phyloP scores from a whole-genome alignment of 2,888 invertebrate species.

The Hesperia comma region DNA sequence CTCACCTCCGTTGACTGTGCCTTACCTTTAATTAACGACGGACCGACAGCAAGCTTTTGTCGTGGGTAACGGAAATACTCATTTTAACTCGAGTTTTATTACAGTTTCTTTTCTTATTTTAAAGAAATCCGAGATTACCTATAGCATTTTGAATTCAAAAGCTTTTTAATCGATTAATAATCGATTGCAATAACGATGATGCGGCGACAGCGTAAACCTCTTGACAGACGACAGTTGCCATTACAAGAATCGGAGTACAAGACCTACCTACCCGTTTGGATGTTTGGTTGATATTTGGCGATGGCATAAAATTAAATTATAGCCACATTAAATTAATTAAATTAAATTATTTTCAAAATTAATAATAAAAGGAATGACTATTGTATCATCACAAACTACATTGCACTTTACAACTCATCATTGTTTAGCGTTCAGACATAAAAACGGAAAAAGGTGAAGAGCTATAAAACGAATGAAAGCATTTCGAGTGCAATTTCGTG shows the following conservation, averaged over 20 bases:
- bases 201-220: no score
- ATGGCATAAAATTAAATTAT: no score
- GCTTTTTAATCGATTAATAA: no score
- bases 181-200: no score
- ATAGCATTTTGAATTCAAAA: background rate
- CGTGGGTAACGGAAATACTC: slow-evolving; percentile 9
- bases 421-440: slow-evolving; percentile 23
- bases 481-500: slow-evolving; percentile 47
- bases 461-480: slow-evolving; percentile 44
- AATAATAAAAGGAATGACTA: slow-evolving; percentile 4
- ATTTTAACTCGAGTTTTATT: slow-evolving; percentile 44
- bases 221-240: no score
- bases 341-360: background rate
- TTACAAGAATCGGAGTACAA: no score
- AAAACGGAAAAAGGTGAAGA: slow-evolving; percentile 38
- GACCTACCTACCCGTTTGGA: no score
- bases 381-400: background rate
- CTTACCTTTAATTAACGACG: slow-evolving; percentile 50
- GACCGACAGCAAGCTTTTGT: slow-evolving; percentile 25
- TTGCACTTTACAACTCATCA: background rate
- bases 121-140: background rate
- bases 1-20: slow-evolving; percentile 50
- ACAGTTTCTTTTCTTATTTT: slow-evolving; percentile 1
- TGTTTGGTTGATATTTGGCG: no score
- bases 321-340: no score